Evolutionary conservation across 2,797 vertebrate species (phyloP).

Genomic region (Gambusia yucatana): DNA sequence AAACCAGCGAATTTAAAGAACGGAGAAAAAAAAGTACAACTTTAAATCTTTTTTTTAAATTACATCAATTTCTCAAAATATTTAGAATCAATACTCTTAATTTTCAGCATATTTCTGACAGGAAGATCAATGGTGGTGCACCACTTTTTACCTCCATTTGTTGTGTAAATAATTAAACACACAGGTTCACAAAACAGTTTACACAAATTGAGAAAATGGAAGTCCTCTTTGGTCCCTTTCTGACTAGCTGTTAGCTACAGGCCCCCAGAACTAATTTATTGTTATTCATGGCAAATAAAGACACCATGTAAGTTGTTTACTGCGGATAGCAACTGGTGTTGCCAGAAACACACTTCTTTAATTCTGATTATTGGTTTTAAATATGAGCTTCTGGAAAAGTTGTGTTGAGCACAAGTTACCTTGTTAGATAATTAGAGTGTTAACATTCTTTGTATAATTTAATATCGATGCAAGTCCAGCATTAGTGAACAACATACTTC

Average conservation of each 20-base stretch:
- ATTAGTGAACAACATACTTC: not conserved
- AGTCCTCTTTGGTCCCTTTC: not conserved
- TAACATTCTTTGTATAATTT: not conserved
- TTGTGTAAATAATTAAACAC: not conserved
- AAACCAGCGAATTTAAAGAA: not conserved
- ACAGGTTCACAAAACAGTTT: not conserved
- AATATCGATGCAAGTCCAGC: not conserved
- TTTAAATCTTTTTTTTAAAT: not conserved
- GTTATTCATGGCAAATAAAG: not conserved
- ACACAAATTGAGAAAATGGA: not conserved
- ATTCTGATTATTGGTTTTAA: not conserved
- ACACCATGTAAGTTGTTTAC: not conserved
- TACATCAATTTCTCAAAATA: not conserved
- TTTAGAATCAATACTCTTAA: not conserved
- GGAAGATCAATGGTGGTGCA: not conserved
- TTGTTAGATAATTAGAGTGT: not conserved
- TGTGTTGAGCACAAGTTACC: not conserved
- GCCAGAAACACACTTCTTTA: not conserved
- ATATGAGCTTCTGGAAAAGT: not conserved
- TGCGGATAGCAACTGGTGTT: not conserved
- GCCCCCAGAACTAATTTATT: not conserved
- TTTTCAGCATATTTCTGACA: not conserved
- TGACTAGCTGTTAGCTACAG: not conserved
- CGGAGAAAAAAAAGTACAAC: not conserved
- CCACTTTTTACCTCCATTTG: not conserved